Evolutionary conservation across 2,888 invertebrate species (phyloP).

Genomic region (Drosophila aldrichi): DNA sequence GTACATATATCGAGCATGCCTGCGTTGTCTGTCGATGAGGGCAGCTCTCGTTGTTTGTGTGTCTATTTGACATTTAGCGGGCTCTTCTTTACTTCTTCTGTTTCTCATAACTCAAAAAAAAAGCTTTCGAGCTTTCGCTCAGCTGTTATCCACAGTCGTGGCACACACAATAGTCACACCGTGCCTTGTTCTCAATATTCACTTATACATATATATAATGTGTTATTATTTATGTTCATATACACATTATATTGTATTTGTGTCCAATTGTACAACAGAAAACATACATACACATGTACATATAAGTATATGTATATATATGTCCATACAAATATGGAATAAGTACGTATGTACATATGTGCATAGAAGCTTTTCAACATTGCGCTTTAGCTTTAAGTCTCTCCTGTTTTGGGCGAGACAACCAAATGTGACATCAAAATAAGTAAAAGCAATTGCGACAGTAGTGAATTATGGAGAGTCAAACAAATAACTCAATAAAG

Average conservation of each 20-base stretch:
- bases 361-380: constrained; percentile 51
- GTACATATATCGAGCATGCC: background rate
- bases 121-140: constrained; percentile 53
- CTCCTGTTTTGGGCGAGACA: constrained; percentile 35
- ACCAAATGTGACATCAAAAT: constrained; percentile 34
- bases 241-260: background rate
- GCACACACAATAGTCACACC: constrained; percentile 10
- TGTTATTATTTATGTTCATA: background rate
- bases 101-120: constrained; percentile 20
- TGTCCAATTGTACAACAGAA: background rate
- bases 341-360: background rate
- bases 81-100: constrained; percentile 16
- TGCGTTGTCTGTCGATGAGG: background rate
- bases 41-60: constrained; percentile 19
- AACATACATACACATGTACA: background rate
- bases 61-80: constrained; percentile 40
- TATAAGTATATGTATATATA: no score
- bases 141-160: constrained; percentile 65
- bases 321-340: background rate
- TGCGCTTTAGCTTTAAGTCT: constrained; percentile 47
- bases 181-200: background rate
- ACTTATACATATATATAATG: background rate
- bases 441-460: constrained; percentile 31
- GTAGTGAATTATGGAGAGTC: constrained; percentile 10
- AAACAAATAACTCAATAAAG: constrained; percentile 5